Evolutionary conservation across 2,113 vertebrate species (phyloP).

Genomic region (Apteryx owenii): DNA sequence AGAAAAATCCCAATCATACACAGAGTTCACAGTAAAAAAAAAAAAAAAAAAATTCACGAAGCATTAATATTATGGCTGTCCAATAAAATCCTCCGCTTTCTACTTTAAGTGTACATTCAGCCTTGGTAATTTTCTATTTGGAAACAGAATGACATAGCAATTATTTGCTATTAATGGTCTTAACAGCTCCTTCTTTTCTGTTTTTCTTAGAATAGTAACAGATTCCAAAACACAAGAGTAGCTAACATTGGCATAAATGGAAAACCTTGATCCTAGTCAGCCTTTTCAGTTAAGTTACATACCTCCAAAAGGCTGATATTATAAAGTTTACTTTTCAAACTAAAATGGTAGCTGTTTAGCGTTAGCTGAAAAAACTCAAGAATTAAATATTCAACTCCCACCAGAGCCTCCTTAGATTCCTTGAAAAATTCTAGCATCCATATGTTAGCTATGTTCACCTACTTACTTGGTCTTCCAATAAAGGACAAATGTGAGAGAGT

Average conservation of each 20-base stretch:
- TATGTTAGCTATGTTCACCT: background rate
- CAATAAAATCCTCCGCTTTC: background rate
- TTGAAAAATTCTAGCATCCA: background rate
- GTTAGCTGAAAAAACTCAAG: background rate
- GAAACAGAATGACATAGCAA: background rate
- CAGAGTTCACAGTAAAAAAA: background rate
- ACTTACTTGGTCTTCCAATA: background rate
- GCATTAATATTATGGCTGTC: background rate
- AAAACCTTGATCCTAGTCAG: background rate
- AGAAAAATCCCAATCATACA: background rate
- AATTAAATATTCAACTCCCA: background rate
- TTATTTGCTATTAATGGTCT: background rate
- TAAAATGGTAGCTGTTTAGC: background rate
- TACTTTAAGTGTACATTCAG: background rate
- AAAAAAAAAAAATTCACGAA: background rate
- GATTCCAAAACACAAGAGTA: background rate
- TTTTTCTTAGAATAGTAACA: background rate
- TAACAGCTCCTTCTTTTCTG: background rate
- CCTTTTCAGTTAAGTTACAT: background rate
- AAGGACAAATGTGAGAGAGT: background rate
- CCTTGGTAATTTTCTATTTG: background rate
- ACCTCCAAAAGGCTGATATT: background rate
- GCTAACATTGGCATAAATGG: background rate
- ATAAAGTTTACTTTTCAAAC: background rate
- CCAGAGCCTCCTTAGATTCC: background rate